phyloP scores from a whole-genome alignment of 2,888 invertebrate genomes.

The Saturnia japonica region DNA sequence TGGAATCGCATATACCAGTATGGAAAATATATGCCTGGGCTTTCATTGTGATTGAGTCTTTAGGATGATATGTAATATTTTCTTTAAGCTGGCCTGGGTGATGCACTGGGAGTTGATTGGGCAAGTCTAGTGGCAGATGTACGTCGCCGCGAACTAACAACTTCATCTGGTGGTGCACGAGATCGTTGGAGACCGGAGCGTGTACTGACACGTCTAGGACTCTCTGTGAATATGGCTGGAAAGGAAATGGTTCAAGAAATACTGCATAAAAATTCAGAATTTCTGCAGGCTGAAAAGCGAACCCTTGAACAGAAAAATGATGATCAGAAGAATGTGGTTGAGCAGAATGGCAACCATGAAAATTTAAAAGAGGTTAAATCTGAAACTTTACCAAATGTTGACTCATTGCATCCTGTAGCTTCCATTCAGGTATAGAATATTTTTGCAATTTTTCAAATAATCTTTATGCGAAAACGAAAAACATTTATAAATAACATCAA shows the following conservation, averaged over 20 bases:
- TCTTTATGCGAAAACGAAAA: no score
- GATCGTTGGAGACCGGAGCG: slow-evolving; percentile 91
- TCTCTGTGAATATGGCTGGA: slow-evolving; percentile 90
- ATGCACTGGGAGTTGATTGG: slow-evolving; percentile 98
- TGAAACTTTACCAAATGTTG: slow-evolving; percentile 52
- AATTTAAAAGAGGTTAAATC: slow-evolving; percentile 38
- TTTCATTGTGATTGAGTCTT: no score
- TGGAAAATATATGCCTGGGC: no score
- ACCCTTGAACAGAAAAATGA: slow-evolving; percentile 34
- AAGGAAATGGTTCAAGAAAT: slow-evolving; percentile 68
- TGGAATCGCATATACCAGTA: not conserved
- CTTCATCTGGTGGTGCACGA: slow-evolving; percentile 83
- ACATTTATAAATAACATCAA: no score
- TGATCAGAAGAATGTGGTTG: slow-evolving; percentile 41
- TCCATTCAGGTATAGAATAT: slow-evolving; percentile 68
- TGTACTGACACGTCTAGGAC: slow-evolving; percentile 89
- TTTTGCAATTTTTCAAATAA: not conserved
- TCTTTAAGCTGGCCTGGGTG: slow-evolving; percentile 86
- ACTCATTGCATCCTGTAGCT: slow-evolving; percentile 77
- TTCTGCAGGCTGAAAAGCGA: slow-evolving; percentile 46
- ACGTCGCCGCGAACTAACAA: slow-evolving; percentile 77
- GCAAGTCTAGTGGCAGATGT: slow-evolving; percentile 93
- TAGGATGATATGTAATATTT: slow-evolving; percentile 10
- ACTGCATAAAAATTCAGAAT: slow-evolving; percentile 60
- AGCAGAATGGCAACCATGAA: slow-evolving; percentile 58